phyloP scores from a whole-genome alignment of 2,888 invertebrate species.

The Scaptodrosophila latifasciaeformis region DNA sequence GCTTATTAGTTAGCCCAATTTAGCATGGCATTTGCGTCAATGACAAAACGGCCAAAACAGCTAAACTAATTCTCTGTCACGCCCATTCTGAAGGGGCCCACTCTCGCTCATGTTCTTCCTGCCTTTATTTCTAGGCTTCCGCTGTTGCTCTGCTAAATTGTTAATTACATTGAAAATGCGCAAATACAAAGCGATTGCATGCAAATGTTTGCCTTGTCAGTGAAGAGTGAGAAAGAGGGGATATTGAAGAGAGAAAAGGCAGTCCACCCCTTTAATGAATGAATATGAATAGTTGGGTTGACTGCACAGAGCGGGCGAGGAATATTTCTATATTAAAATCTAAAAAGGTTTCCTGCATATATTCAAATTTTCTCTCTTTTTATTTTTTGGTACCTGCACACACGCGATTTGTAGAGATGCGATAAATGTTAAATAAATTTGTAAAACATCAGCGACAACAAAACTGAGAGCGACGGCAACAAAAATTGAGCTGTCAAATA shows the following conservation, averaged over 20 bases:
- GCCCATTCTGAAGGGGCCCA: no score
- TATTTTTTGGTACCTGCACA: neutral
- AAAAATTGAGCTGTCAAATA: constrained; percentile 41
- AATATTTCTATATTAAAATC: no score
- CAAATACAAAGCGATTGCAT: constrained; percentile 26
- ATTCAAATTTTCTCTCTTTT: no score
- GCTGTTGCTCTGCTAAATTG: constrained; percentile 45
- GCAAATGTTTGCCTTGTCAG: constrained; percentile 18
- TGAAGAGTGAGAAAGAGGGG: no score
- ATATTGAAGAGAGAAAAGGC: no score
- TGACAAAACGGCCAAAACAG: constrained; percentile 29
- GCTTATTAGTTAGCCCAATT: constrained; percentile 6
- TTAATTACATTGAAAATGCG: constrained; percentile 51
- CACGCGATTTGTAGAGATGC: constrained; percentile 24
- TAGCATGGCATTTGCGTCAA: neutral
- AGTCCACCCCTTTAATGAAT: no score
- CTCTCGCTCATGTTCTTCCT: no score
- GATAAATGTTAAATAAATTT: constrained; percentile 55
- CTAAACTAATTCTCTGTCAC: no score
- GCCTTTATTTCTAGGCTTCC: neutral
- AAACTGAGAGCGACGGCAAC: constrained; percentile 18
- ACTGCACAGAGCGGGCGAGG: no score
- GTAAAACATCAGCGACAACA: constrained; percentile 33
- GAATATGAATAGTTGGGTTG: no score
- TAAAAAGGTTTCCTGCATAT: no score